A percentile compares a stretch with the other conserved stretches of the same genome.
Evolutionary conservation across 1,140 invertebrate genomes (phyloP).

Genomic region (Pseudomyrmex flavicornis): DNA sequence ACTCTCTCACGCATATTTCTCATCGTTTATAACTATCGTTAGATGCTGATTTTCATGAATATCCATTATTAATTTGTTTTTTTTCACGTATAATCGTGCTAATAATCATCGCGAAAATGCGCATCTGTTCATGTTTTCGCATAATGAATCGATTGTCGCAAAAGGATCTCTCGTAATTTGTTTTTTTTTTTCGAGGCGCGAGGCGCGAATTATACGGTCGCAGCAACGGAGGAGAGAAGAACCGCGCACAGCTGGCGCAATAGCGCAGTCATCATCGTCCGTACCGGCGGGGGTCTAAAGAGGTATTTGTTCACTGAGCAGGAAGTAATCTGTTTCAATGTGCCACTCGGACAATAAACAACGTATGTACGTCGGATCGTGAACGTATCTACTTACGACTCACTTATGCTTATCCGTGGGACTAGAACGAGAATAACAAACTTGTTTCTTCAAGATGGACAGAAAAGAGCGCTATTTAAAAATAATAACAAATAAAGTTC

Average conservation of each 20-base stretch:
- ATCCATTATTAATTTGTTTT: too few relatives aligned
- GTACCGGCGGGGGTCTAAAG: conserved; percentile 1
- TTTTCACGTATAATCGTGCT: too few relatives aligned
- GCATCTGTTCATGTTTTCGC: conserved; percentile 12
- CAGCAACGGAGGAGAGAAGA: conserved; percentile 30
- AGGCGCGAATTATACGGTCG: conserved; percentile 52
- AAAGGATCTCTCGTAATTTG: neutral
- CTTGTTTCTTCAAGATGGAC: neutral
- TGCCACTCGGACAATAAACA: conserved; percentile 63
- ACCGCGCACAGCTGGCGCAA: conserved; percentile 13
- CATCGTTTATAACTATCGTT: too few relatives aligned
- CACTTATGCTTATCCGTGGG: conserved; percentile 18
- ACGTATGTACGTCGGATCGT: conserved; percentile 23
- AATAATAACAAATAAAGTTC: too few relatives aligned
- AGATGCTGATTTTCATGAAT: too few relatives aligned
- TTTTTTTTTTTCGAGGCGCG: conserved; percentile 20
- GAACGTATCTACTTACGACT: conserved; percentile 33
- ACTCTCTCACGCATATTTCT: too few relatives aligned
- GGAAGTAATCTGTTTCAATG: conserved; percentile 81
- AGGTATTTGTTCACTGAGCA: conserved; percentile 72
- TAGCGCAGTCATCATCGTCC: conserved; percentile 23
- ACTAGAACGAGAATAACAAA: neutral
- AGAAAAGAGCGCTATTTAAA: neutral
- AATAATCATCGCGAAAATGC: conserved; percentile 18
- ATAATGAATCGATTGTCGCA: conserved; percentile 37